phyloP scores from a whole-genome alignment of 2,888 invertebrate species.

The Tridacna gigas region DNA sequence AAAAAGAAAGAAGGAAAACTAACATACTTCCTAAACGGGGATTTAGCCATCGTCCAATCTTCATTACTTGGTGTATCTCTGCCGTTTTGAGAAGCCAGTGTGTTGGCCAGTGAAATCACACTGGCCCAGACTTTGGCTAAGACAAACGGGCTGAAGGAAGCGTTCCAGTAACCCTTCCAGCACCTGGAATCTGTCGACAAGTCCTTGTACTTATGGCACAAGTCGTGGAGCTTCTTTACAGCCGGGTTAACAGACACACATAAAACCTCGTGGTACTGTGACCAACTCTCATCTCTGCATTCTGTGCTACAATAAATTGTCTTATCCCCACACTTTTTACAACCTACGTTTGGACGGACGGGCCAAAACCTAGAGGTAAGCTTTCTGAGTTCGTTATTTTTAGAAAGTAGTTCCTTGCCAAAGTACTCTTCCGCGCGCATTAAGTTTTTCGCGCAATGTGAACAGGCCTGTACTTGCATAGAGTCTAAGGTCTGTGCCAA shows the following conservation, averaged over 20 bases:
- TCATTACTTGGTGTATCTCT: constrained; percentile 47
- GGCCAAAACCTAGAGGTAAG: constrained; percentile 70
- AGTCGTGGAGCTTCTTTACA: constrained; percentile 65
- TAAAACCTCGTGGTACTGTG: constrained; percentile 72
- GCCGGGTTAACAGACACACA: constrained; percentile 70
- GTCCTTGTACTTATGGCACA: constrained; percentile 66
- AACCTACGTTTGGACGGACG: constrained; percentile 58
- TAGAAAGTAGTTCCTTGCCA: constrained; percentile 59
- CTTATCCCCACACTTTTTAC: constrained; percentile 63
- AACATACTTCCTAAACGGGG: constrained; percentile 72
- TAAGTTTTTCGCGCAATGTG: constrained; percentile 71
- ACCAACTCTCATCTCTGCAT: constrained; percentile 75
- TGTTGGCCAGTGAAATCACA: constrained; percentile 68
- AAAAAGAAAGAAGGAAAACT: too few relatives aligned
- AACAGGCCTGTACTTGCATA: constrained; percentile 66
- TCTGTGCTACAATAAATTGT: constrained; percentile 72
- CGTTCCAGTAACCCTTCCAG: constrained; percentile 75
- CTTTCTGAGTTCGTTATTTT: constrained; percentile 59
- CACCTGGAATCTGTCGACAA: constrained; percentile 45
- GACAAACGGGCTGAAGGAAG: constrained; percentile 75
- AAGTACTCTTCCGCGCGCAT: constrained; percentile 72
- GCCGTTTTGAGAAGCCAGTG: constrained; percentile 65
- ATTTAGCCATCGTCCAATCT: constrained; percentile 71
- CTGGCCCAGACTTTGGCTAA: constrained; percentile 75
- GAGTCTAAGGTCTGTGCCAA: constrained; percentile 72